A percentile compares a stretch with the other conserved stretches of the same genome.
phyloP scores from a whole-genome alignment of 2,113 vertebrate genomes.

The Carassius auratus region DNA sequence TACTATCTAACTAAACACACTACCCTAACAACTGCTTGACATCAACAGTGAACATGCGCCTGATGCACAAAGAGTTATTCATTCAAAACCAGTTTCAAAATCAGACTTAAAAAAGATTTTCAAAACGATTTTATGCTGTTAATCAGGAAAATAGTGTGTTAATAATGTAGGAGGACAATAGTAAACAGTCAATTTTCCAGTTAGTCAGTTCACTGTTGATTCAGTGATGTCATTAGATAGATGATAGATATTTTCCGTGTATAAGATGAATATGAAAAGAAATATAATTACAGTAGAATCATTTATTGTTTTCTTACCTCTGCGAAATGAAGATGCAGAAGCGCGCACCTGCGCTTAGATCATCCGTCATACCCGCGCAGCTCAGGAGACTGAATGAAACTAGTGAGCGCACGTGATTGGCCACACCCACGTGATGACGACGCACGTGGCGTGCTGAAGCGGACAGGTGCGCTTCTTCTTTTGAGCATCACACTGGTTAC shows the following conservation, averaged over 20 bases:
- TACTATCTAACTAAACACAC: neutral
- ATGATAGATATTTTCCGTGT: too few relatives aligned
- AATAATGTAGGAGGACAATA: too few relatives aligned
- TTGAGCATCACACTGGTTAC: neutral
- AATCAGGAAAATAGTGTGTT: too few relatives aligned
- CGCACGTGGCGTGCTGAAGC: neutral
- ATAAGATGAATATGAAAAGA: too few relatives aligned
- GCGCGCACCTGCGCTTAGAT: neutral
- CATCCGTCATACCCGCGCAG: neutral
- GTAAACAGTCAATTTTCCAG: too few relatives aligned
- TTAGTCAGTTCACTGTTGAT: too few relatives aligned
- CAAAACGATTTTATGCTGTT: too few relatives aligned
- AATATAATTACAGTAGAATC: too few relatives aligned
- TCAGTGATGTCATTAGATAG: too few relatives aligned
- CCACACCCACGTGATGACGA: slow-evolving; percentile 1
- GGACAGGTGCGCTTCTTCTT: neutral
- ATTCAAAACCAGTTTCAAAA: too few relatives aligned
- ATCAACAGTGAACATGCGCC: neutral
- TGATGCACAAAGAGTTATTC: too few relatives aligned
- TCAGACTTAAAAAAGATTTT: too few relatives aligned
- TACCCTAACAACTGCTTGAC: neutral
- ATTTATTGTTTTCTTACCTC: slow-evolving; percentile 8
- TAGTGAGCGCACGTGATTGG: neutral
- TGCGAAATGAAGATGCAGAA: neutral
- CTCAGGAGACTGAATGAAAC: neutral